phyloP scores from a whole-genome alignment of 30 jellyfish, hydroid and myxozoan species.

The Euphysa ruthae region DNA sequence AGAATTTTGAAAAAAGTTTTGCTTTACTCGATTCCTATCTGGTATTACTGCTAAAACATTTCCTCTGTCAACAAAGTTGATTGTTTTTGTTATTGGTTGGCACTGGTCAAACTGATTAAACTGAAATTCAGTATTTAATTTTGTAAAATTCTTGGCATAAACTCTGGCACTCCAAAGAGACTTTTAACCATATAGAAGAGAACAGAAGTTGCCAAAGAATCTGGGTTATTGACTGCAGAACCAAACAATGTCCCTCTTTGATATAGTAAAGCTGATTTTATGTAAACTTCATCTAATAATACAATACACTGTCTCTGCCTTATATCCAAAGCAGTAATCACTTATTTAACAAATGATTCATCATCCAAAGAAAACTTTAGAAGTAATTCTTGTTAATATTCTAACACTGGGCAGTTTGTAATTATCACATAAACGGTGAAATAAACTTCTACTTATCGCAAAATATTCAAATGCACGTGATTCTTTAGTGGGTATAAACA shows the following conservation, averaged over 20 bases:
- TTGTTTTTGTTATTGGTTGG: too few species aligned
- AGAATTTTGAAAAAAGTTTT: too few species aligned
- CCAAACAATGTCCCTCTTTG: neutral
- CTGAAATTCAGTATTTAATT: too few species aligned
- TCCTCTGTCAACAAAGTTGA: too few species aligned
- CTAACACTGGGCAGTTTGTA: neutral
- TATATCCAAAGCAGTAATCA: neutral
- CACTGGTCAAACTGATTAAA: too few species aligned
- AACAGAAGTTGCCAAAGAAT: neutral
- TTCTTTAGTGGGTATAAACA: too few species aligned
- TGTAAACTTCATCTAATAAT: neutral
- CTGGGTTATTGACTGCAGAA: neutral
- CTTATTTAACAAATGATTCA: neutral
- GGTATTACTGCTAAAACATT: too few species aligned
- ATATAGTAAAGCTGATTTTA: neutral
- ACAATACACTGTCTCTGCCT: neutral
- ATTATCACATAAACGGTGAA: neutral
- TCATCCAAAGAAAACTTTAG: neutral
- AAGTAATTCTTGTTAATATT: neutral
- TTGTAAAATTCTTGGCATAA: too few species aligned
- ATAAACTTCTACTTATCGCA: neutral
- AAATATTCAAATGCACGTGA: slow-evolving; percentile 2
- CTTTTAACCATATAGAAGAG: too few species aligned
- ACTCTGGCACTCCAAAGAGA: too few species aligned
- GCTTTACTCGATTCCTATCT: too few species aligned